Evolutionary conservation across 1,140 invertebrate species (phyloP), one percentile per base, ranked within the genome.

Genomic region (Trinorchestia longiramus): DNA sequence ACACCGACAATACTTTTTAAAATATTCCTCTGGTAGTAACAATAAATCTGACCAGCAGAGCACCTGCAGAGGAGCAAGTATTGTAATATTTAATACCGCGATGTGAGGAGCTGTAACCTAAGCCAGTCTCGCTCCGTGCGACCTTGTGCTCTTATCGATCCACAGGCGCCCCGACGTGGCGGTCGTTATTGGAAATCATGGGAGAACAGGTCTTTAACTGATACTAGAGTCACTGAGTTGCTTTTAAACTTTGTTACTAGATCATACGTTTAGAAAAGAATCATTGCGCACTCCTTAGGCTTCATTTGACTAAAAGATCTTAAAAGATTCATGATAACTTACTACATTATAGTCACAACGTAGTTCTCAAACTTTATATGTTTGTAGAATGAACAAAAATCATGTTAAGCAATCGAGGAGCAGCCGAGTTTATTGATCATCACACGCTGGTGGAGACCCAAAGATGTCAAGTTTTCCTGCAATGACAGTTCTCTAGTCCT

Each of bases 141-240:
- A 77, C 62, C 62, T 77, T 77, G 62, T 77, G 62, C 19, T 15
- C 11, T 77, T 77, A 77, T 77, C 62, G 62, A 77, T 77, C 62
- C 28, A 3, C 62, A 36, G 15, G 15, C 62, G 62, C 62, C 62
- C 15, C 15, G 62, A 28, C 62, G 36, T 28, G 62, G 15, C 62
- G 62, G 62, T 77, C 62, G 62, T 77, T 77, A 77, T 77, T 77
- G 62, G 62, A 77, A 77, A 77, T 77, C 62, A 77, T 77, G 62
- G 15, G 62, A 77, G 62, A 77, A 77, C 62, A 77, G 15, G 62
- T 77, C 62, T 77, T 11, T 11, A 77, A 77, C 62, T 77, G 62
- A 11, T 11, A 36, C 62, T 77, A 11, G 62, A 77, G 62, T 77
- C 36, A 36, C 62, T 23, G 15, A 77, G 62, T 28, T 77, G 62